A percentile compares a stretch with the other conserved stretches of the same genome.
Conservation (phyloP, 1,140 invertebrate genomes). For the Ooceraea biroi region DNA sequence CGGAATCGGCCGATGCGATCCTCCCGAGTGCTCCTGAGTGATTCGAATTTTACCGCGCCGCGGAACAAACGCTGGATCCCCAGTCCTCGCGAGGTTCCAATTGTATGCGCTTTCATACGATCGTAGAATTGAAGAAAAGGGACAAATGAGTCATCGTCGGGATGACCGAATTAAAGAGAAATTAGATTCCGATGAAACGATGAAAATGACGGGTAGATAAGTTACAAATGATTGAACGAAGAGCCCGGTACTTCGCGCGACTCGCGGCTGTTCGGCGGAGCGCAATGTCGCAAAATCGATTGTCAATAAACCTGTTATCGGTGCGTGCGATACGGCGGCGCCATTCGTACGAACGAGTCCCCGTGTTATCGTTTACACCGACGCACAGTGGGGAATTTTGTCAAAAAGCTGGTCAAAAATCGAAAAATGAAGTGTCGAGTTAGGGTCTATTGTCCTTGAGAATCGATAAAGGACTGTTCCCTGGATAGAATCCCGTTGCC, state of each 20-base stretch:
- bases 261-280: not conserved
- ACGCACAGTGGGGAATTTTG: no score
- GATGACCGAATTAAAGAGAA: not conserved
- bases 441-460: no score
- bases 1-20: constrained; percentile 70
- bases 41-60: constrained; percentile 58
- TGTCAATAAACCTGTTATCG: constrained; percentile 50
- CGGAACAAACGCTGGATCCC: no score
- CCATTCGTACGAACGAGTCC: constrained; percentile 41
- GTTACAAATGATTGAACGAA: constrained; percentile 15
- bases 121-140: not conserved
- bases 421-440: no score
- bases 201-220: not conserved
- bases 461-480: no score
- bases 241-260: not conserved
- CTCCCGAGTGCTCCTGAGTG: not conserved
- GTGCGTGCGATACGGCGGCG: constrained; percentile 35
- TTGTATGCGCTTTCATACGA: no score
- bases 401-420: no score
- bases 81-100: no score
- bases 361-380: not conserved
- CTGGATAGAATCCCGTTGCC: no score
- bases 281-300: constrained; percentile 43
- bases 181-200: constrained; percentile 10
- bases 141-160: not conserved